Conservation (phyloP, 2,888 invertebrate species). For the Stictocephala bisonia region DNA sequence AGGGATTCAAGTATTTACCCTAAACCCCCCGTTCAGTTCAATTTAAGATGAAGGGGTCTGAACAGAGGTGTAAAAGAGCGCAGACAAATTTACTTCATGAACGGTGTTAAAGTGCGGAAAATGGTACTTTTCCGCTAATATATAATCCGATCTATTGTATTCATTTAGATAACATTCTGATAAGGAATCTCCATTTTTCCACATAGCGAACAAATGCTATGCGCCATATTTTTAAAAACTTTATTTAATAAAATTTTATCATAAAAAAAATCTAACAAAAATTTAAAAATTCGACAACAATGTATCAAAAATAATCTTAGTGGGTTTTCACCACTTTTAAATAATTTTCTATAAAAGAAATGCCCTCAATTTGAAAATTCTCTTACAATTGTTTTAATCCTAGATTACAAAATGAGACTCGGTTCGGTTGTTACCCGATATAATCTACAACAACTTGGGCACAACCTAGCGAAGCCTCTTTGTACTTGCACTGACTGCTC, state of each 20-base stretch:
- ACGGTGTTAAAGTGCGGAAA: slow-evolving; percentile 46
- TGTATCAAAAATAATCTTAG: slow-evolving; percentile 76
- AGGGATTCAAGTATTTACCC: slow-evolving; percentile 25
- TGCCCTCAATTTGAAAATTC: slow-evolving; percentile 52
- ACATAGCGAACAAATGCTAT: slow-evolving; percentile 56
- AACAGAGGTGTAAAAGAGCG: slow-evolving; percentile 44
- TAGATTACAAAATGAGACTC: slow-evolving; percentile 50
- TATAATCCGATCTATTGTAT: slow-evolving; percentile 50
- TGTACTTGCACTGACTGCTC: slow-evolving; percentile 46
- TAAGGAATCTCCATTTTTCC: slow-evolving; percentile 56
- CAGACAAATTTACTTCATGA: slow-evolving; percentile 44
- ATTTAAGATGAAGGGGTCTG: slow-evolving; percentile 34
- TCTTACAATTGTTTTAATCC: slow-evolving; percentile 50
- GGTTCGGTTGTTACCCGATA: slow-evolving; percentile 46
- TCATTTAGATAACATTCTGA: slow-evolving; percentile 47
- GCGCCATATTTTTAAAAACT: slow-evolving; percentile 54
- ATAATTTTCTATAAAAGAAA: slow-evolving; percentile 49
- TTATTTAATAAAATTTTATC: slow-evolving; percentile 56
- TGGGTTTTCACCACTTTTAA: slow-evolving; percentile 57
- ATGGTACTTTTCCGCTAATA: slow-evolving; percentile 44
- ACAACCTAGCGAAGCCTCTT: slow-evolving; percentile 41
- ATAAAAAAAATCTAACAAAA: slow-evolving; percentile 69
- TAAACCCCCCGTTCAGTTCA: slow-evolving; percentile 34
- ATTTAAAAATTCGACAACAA: slow-evolving; percentile 70
- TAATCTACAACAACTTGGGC: slow-evolving; percentile 47